Base-by-base conservation (phyloP, 2,113 vertebrate genomes). In the Sterna hirundo region DNA sequence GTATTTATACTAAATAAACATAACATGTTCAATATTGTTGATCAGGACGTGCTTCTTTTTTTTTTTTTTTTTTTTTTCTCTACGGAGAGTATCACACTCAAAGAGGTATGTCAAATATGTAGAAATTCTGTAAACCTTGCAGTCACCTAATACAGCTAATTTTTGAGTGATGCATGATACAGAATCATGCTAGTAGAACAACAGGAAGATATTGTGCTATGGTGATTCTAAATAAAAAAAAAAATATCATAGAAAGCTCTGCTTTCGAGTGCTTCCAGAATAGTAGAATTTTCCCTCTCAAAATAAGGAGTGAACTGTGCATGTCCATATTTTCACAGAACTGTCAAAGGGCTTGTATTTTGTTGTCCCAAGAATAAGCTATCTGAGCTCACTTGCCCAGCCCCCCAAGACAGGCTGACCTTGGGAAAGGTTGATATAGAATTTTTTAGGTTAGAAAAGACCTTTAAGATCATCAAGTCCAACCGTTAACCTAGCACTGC, bases 401-500 rank as follows among this genome's bases (percentile, higher is more conserved):
- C 3, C 4, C 15, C 9, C 2, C 3, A 46, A 22, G 22, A 26
- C 6, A 79, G 14, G 23, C 57, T 25, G 1, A 3, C n/a, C 18
- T 70, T 82, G 10, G 26, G 15, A 83, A 36, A 71, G 21, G 21
- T 8, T 30, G 36, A 13, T 84, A 40, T 27, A 40, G 16, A 64
- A 64, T 40, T 5, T 1, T 40, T 64, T 29, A 64, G 11, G 26
- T 40, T 64, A 19, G 38, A 64, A 40, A 40, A 29, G 36, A 40
- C 26, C 36, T 62, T 62, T 40, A 64, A 40, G 16, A 38, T 27
- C n/a, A 61, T 25, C 60, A 62, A 27, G 61, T 62, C 36, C 61
- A 27, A 38, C 10, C 7, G 27, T 18, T 62, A 62, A 38, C 36
- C 36, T 26, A 62, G 16, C 25, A 62, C 36, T 62, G n/a, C 36